These are phyloP conservation scores for Diplodus puntazzo DNA, from an alignment of 2,797 vertebrate genomes.

Conservation along the genomic window DNA sequence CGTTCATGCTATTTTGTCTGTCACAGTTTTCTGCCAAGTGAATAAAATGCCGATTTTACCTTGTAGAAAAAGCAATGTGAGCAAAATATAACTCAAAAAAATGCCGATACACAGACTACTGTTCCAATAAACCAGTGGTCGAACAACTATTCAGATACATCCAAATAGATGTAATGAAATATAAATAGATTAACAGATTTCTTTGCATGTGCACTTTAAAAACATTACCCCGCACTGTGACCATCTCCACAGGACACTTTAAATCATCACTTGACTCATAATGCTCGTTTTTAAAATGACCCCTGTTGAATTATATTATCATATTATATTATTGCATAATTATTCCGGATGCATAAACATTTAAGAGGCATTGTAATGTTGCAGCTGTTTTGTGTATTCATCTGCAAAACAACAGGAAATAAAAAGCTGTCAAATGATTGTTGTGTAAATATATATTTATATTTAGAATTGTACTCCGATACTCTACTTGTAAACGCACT, in stretches of 20 bases:
- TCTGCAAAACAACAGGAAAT: background rate
- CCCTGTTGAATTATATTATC: background rate
- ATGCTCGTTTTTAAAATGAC: background rate
- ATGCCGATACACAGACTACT: too few species aligned
- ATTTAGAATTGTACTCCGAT: constrained; percentile 4
- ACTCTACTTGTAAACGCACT: constrained; percentile 18
- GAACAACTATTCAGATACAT: background rate
- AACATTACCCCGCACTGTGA: background rate
- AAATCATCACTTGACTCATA: background rate
- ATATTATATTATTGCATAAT: background rate
- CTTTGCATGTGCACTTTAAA: background rate
- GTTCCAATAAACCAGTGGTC: too few species aligned
- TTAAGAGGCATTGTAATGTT: constrained; percentile 2
- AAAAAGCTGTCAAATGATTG: background rate
- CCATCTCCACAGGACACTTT: too few species aligned
- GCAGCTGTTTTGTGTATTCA: background rate
- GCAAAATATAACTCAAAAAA: too few species aligned
- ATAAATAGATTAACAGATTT: too few species aligned
- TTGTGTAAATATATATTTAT: constrained; percentile 15
- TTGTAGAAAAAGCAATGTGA: too few species aligned
- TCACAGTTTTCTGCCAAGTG: background rate
- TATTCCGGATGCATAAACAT: background rate
- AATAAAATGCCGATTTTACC: background rate
- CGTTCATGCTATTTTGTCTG: background rate
- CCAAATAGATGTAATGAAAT: too few species aligned